These are phyloP conservation scores for Chamaea fasciata DNA, from an alignment of 2,113 vertebrate species.

Conservation along the genomic window DNA sequence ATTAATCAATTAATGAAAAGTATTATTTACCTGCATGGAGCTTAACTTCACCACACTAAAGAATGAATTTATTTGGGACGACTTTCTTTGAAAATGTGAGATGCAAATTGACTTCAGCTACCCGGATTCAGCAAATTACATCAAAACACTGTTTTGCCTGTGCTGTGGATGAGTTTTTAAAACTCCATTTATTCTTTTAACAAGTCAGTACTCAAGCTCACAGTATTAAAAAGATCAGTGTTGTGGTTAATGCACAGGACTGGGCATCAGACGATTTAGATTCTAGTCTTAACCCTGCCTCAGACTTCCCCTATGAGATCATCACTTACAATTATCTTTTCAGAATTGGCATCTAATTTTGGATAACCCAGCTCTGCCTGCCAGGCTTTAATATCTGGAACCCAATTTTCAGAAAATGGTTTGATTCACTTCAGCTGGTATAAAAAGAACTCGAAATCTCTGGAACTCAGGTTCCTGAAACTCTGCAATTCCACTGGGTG, in stretches of 20 bases:
- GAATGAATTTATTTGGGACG: not conserved
- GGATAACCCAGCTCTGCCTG: not conserved
- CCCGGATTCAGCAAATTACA: not conserved
- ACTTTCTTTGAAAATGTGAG: not conserved
- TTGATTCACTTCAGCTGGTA: not conserved
- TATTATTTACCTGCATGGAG: not conserved
- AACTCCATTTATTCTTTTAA: not conserved
- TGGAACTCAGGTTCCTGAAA: not conserved
- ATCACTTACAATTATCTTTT: not conserved
- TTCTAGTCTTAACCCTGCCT: not conserved
- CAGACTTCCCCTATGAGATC: not conserved
- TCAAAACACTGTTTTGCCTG: not conserved
- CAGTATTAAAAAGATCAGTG: not conserved
- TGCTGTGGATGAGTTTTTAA: not conserved
- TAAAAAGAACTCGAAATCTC: not conserved
- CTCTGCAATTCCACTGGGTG: not conserved
- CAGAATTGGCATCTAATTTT: not conserved
- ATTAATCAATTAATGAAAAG: not conserved
- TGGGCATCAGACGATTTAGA: not conserved
- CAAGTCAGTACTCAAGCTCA: not conserved
- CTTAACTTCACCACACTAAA: not conserved
- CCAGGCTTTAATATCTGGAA: not conserved
- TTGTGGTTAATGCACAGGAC: not conserved
- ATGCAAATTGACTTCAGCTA: not conserved
- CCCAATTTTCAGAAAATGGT: not conserved